These are phyloP conservation scores for Catotricha subobsoleta DNA, from an alignment of 2,888 invertebrate genomes.

Conservation along the genomic window DNA sequence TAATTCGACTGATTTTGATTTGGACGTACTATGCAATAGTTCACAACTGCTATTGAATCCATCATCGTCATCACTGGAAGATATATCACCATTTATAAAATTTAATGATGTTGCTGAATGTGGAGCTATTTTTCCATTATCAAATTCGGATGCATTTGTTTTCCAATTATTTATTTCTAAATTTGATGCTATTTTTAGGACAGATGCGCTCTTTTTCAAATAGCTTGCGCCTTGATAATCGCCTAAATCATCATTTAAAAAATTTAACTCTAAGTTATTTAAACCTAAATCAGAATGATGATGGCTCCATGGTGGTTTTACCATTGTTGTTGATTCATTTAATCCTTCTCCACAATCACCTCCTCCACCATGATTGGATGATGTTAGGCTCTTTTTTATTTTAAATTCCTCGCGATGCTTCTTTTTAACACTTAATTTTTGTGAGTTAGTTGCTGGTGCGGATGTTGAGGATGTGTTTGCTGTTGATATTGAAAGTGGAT, in stretches of 20 bases:
- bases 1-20: slow-evolving; percentile 13
- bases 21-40: slow-evolving; percentile 11
- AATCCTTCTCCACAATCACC: slow-evolving; percentile 7
- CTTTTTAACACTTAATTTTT: too few relatives aligned
- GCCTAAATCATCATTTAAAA: slow-evolving; percentile 12
- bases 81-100: slow-evolving; percentile 12
- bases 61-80: slow-evolving; percentile 12
- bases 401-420: too few relatives aligned
- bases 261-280: slow-evolving; percentile 14
- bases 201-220: slow-evolving; percentile 9
- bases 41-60: slow-evolving; percentile 11
- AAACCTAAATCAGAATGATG: slow-evolving; percentile 14
- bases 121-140: not conserved
- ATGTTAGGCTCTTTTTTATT: too few relatives aligned
- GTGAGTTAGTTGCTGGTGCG: not conserved
- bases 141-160: slow-evolving; percentile 9
- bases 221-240: slow-evolving; percentile 1
- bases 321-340: not conserved
- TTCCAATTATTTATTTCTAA: slow-evolving; percentile 13
- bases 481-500: slow-evolving; percentile 2
- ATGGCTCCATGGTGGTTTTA: slow-evolving; percentile 7
- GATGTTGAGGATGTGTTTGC: not conserved
- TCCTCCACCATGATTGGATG: too few relatives aligned
- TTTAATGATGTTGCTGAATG: slow-evolving; percentile 11
- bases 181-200: slow-evolving; percentile 13